Evolutionary conservation across 2,113 vertebrate species (phyloP).

Genomic region (Amphiprion ocellaris): DNA sequence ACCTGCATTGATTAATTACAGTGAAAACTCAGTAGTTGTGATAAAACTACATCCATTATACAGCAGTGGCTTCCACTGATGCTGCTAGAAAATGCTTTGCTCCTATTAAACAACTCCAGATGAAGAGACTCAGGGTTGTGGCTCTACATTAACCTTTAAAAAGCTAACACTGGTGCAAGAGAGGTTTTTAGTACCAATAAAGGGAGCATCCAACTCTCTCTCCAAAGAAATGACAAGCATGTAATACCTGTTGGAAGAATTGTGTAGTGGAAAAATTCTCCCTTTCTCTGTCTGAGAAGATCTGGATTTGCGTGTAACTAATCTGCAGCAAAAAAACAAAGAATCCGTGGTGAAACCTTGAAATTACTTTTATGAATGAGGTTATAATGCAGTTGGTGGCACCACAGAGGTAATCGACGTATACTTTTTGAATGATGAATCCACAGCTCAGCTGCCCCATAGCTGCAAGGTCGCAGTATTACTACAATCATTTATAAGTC

Average conservation of each 20-base stretch:
- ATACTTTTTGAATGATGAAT: background rate
- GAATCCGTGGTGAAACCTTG: background rate
- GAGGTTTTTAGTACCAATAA: slow-evolving; percentile 1
- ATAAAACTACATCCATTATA: slow-evolving; percentile 21
- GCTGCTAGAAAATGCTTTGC: background rate
- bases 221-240: background rate
- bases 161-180: background rate
- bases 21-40: slow-evolving; percentile 24
- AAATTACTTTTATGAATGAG: background rate
- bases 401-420: no score
- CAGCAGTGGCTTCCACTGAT: background rate
- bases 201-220: background rate
- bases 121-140: background rate
- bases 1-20: slow-evolving; percentile 35
- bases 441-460: no score
- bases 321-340: background rate
- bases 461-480: background rate
- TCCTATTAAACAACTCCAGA: no score
- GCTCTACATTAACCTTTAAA: background rate
- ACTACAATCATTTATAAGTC: background rate
- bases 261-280: background rate
- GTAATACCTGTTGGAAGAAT: background rate
- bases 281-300: no score
- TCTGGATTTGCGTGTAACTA: no score
- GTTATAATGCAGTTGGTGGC: background rate